phyloP scores from a whole-genome alignment of 2,113 vertebrate genomes.

The Thunnus maccoyii region DNA sequence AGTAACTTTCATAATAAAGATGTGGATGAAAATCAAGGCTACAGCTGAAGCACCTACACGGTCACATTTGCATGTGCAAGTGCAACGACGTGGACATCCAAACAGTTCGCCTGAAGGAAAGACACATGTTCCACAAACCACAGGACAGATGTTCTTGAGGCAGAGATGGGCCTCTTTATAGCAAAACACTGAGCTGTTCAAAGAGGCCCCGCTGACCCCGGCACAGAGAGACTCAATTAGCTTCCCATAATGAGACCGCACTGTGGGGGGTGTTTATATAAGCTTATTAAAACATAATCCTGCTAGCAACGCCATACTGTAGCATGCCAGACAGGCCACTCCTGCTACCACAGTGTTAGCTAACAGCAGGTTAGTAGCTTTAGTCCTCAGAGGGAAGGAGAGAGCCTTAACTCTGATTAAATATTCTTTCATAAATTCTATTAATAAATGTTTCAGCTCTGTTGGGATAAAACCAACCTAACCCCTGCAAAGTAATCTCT shows the following conservation, averaged over 20 bases:
- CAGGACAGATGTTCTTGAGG: constrained; percentile 71
- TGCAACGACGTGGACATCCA: constrained; percentile 26
- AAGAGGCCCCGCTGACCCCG: constrained; percentile 63
- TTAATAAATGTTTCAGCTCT: not conserved
- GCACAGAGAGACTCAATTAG: constrained; percentile 63
- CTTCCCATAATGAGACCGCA: constrained; percentile 71
- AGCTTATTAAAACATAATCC: constrained; percentile 83
- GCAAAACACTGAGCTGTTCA: constrained; percentile 66
- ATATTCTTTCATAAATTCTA: not conserved
- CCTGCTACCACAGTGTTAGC: constrained; percentile 32
- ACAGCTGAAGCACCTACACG: constrained; percentile 7
- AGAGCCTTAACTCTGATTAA: not conserved
- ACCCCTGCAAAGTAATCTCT: not conserved
- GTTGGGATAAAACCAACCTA: not conserved
- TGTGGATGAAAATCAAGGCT: constrained; percentile 29
- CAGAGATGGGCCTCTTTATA: constrained; percentile 67
- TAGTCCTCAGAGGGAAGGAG: not conserved
- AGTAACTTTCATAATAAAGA: constrained; percentile 22
- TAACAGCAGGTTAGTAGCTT: constrained; percentile 30
- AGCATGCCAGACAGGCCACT: constrained; percentile 56
- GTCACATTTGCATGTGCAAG: constrained; percentile 10
- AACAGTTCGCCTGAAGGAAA: constrained; percentile 47
- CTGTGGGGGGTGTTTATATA: constrained; percentile 76
- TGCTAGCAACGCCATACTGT: constrained; percentile 52
- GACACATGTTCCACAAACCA: constrained; percentile 65